Evolutionary conservation across 2,888 invertebrate genomes (phyloP).

Genomic region (Apoderus coryli): DNA sequence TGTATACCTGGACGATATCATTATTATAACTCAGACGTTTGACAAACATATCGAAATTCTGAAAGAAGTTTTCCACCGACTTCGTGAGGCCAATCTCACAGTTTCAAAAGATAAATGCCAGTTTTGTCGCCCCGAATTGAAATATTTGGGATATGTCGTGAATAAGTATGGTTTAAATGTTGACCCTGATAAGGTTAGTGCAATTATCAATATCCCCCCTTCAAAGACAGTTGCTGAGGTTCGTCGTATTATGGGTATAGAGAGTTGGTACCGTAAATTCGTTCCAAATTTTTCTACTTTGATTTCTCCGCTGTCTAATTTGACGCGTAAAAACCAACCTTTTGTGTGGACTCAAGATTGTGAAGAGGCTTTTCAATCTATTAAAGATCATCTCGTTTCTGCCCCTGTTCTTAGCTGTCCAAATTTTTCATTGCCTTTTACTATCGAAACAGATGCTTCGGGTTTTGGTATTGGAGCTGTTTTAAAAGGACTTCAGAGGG

Average conservation of each 20-base stretch:
- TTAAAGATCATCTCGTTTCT: conserved; percentile 15
- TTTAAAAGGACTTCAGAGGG: conserved; percentile 14
- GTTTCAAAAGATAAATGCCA: conserved; percentile 20
- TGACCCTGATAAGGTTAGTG: conserved; percentile 17
- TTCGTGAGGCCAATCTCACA: conserved; percentile 15
- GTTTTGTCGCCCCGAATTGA: conserved; percentile 14
- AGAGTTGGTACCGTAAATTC: conserved; percentile 5
- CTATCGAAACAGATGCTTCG: conserved; percentile 5
- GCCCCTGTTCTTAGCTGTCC: conserved; percentile 18
- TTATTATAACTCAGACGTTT: conserved; percentile 7
- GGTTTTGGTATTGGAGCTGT: conserved; percentile 15
- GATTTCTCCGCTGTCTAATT: conserved; percentile 6
- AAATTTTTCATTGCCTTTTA: conserved; percentile 12
- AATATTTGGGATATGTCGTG: conserved; percentile 24
- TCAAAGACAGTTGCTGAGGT: conserved; percentile 9
- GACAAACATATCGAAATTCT: conserved; percentile 14
- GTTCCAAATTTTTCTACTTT: conserved; percentile 4
- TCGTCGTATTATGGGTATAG: conserved; percentile 11
- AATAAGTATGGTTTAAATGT: conserved; percentile 18
- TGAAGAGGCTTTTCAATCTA: conserved; percentile 10
- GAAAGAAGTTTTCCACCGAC: conserved; percentile 11
- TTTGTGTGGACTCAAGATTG: conserved; percentile 15
- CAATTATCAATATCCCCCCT: conserved; percentile 13
- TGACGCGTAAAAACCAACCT: conserved; percentile 4
- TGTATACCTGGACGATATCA: conserved; percentile 3